Conservation (phyloP, 92 coral and sea anemone genomes). For the Diadumene lineata region DNA sequence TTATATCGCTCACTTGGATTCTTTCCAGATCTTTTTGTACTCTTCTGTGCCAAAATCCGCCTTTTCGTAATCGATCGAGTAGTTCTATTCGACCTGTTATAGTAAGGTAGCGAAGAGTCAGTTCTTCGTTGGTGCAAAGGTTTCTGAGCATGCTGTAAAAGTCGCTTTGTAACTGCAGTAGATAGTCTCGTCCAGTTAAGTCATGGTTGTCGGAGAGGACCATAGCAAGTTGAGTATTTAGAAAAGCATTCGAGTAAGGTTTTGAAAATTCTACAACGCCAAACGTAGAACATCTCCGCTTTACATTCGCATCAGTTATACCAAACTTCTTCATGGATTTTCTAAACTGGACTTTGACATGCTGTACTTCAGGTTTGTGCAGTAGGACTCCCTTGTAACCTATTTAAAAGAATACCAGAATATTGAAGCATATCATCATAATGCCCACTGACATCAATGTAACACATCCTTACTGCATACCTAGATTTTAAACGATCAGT, state of each 20-base stretch:
- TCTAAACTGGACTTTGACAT: constrained; percentile 26
- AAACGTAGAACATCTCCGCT: constrained; percentile 9
- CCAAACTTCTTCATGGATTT: constrained; percentile 41
- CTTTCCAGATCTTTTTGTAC: constrained; percentile 9
- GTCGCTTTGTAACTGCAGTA: constrained; percentile 28
- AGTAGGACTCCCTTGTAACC: constrained; percentile 56
- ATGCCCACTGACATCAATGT: no score
- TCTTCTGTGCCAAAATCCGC: background rate
- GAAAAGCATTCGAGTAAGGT: constrained; percentile 52
- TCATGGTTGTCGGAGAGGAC: constrained; percentile 38
- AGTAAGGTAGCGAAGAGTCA: constrained; percentile 19
- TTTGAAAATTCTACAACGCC: constrained; percentile 37
- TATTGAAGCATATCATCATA: no score
- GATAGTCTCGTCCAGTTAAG: background rate
- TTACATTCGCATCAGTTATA: constrained; percentile 19
- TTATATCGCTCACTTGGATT: constrained; percentile 9
- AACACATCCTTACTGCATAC: no score
- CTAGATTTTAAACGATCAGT: no score
- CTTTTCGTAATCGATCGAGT: background rate
- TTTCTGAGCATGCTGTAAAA: constrained; percentile 14
- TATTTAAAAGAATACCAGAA: no score
- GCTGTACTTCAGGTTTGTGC: constrained; percentile 23
- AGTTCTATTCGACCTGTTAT: constrained; percentile 21
- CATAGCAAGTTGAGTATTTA: constrained; percentile 47
- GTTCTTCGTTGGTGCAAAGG: background rate